phyloP scores from a whole-genome alignment of 2,888 invertebrate genomes.

The Lampropteryx suffumata region DNA sequence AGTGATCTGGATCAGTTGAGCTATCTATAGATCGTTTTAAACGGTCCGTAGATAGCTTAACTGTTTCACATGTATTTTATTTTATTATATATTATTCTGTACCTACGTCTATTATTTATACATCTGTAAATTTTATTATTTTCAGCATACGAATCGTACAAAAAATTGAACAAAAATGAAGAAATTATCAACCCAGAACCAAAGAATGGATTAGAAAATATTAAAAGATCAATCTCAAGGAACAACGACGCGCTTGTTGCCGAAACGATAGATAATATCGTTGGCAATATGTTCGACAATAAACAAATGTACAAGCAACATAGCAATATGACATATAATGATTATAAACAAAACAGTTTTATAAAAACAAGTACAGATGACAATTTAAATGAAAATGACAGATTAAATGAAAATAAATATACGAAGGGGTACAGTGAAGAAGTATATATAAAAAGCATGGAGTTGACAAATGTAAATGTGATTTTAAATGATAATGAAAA shows the following conservation, averaged over 20 bases:
- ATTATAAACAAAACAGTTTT: conserved; percentile 12
- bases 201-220: conserved; percentile 28
- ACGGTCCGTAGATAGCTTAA: too few relatives aligned
- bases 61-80: too few relatives aligned
- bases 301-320: conserved; percentile 16
- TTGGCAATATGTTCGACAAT: conserved; percentile 19
- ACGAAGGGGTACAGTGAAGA: neutral
- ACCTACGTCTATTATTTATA: too few relatives aligned
- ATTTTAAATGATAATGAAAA: conserved; percentile 24
- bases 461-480: conserved; percentile 22
- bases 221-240: conserved; percentile 12
- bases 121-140: conserved; percentile 18
- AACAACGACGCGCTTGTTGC: conserved; percentile 40
- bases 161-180: conserved; percentile 42
- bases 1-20: too few relatives aligned
- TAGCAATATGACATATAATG: conserved; percentile 10
- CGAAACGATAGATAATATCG: conserved; percentile 29
- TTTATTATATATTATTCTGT: too few relatives aligned
- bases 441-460: conserved; percentile 2
- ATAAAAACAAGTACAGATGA: conserved; percentile 9
- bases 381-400: conserved; percentile 5
- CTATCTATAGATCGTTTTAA: too few relatives aligned
- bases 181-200: conserved; percentile 16
- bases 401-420: neutral
- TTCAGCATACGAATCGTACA: conserved; percentile 66